phyloP scores from a whole-genome alignment of 2,888 invertebrate genomes.

The Thereva unica region DNA sequence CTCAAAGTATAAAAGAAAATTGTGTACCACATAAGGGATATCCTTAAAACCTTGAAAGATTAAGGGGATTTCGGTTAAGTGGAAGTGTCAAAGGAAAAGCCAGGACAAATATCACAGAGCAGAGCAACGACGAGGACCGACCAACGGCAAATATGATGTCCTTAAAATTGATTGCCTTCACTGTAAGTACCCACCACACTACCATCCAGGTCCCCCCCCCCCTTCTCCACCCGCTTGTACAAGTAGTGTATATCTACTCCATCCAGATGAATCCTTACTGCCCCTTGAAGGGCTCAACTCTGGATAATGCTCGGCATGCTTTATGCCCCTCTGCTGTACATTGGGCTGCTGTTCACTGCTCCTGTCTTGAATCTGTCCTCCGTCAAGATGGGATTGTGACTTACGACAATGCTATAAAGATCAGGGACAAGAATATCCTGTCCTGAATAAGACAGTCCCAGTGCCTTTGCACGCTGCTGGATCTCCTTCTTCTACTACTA shows the following conservation, averaged over 20 bases:
- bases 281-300: slow-evolving; percentile 18
- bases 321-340: neutral
- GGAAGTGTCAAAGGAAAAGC: slow-evolving; percentile 37
- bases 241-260: slow-evolving; percentile 17
- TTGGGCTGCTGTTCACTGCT: no score
- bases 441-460: slow-evolving; percentile 27
- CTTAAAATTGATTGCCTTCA: slow-evolving; percentile 45
- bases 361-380: slow-evolving; percentile 18
- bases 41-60: neutral
- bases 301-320: slow-evolving; percentile 2
- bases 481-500: slow-evolving; percentile 7
- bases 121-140: neutral
- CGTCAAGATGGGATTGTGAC: slow-evolving; percentile 36
- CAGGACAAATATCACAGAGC: slow-evolving; percentile 27
- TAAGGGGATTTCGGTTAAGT: slow-evolving; percentile 35
- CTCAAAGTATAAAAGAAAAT: slow-evolving; percentile 29
- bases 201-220: no score
- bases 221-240: no score
- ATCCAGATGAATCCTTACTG: slow-evolving; percentile 7
- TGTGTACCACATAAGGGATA: slow-evolving; percentile 25
- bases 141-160: slow-evolving; percentile 44
- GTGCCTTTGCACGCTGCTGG: no score
- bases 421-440: slow-evolving; percentile 30
- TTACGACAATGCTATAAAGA: slow-evolving; percentile 39
- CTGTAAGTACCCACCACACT: slow-evolving; percentile 43